A percentile compares a stretch with the other conserved stretches of the same genome.
Evolutionary conservation across 1,140 invertebrate species (phyloP).

Genomic region (Hyles vespertilio): DNA sequence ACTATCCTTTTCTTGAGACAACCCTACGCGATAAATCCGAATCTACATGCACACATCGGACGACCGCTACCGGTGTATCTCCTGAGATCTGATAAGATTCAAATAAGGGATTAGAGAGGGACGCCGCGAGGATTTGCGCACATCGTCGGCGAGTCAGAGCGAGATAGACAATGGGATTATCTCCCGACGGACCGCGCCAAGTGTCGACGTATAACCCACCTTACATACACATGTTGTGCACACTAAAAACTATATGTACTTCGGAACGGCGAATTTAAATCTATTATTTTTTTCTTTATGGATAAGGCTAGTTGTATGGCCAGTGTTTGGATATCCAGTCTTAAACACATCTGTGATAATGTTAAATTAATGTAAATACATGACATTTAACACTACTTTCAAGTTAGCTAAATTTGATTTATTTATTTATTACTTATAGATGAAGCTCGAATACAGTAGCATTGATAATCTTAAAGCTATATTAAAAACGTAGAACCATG

Average conservation of each 20-base stretch:
- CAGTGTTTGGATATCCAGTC: not conserved
- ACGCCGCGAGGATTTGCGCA: slow-evolving; percentile 62
- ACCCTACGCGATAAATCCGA: slow-evolving; percentile 53
- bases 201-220: slow-evolving; percentile 22
- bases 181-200: slow-evolving; percentile 60
- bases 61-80: slow-evolving; percentile 65
- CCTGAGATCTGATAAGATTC: slow-evolving; percentile 76
- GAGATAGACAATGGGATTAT: slow-evolving; percentile 65
- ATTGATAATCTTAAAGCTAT: too few relatives aligned
- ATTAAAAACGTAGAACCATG: too few relatives aligned
- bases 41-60: slow-evolving; percentile 57
- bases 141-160: slow-evolving; percentile 39
- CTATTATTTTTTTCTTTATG: too few relatives aligned
- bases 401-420: too few relatives aligned
- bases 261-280: slow-evolving; percentile 6
- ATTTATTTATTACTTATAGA: too few relatives aligned
- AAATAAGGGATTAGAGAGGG: slow-evolving; percentile 76
- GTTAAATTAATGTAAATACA: too few relatives aligned
- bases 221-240: slow-evolving; percentile 1
- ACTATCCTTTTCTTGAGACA: slow-evolving; percentile 14
- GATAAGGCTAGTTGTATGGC: not conserved
- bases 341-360: not conserved
- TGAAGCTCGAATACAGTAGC: too few relatives aligned
- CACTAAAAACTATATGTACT: slow-evolving; percentile 6
- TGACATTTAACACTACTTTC: too few relatives aligned